These are phyloP conservation scores for Avahi laniger DNA, from an alignment of 2,797 vertebrate species.

Conservation along the genomic window DNA sequence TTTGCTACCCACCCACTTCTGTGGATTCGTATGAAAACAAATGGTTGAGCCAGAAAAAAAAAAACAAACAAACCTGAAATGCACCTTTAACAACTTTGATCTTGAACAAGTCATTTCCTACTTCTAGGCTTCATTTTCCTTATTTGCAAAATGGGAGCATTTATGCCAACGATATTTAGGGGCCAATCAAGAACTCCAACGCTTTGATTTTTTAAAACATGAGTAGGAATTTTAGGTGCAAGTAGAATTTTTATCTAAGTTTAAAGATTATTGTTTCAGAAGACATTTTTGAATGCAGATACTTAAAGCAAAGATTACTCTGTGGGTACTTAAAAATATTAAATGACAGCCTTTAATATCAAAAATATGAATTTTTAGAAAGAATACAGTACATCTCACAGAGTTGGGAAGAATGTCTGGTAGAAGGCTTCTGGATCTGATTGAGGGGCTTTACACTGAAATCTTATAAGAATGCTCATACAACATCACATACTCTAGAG, in stretches of 20 bases:
- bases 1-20: not conserved
- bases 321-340: not conserved
- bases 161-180: not conserved
- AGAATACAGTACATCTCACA: not conserved
- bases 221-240: not conserved
- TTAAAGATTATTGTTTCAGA: constrained; percentile 29
- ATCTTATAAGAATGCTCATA: not conserved
- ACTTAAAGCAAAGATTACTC: not conserved
- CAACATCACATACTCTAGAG: not conserved
- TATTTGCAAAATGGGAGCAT: constrained; percentile 31
- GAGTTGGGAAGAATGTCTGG: not conserved
- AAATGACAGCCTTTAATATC: not conserved
- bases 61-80: not conserved
- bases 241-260: not conserved
- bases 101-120: constrained; percentile 38
- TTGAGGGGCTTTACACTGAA: not conserved
- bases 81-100: not conserved
- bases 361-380: not conserved
- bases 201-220: not conserved
- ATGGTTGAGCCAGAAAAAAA: not conserved
- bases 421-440: not conserved
- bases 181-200: not conserved
- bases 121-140: not conserved
- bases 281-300: constrained; percentile 7
- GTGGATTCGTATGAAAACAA: constrained; percentile 17